Evolutionary conservation across 2,888 invertebrate genomes (phyloP).

Genomic region (Pegoplata infirma): DNA sequence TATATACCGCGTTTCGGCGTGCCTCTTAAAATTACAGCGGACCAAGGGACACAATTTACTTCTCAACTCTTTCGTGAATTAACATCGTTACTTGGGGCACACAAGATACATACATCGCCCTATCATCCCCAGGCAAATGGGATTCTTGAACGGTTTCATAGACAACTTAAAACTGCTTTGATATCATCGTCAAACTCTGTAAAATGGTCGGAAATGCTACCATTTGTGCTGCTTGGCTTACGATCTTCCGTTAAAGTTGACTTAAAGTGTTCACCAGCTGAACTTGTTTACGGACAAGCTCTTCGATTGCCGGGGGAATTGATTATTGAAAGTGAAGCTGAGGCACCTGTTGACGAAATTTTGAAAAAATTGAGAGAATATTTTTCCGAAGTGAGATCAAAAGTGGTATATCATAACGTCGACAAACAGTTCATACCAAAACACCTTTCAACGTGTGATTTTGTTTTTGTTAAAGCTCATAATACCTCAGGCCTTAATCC

Average conservation of each 20-base stretch:
- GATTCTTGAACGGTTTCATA: neutral
- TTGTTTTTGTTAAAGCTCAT: too few species aligned
- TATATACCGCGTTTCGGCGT: neutral
- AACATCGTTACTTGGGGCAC: neutral
- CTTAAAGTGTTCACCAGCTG: neutral
- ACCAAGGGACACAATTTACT: constrained; percentile 12
- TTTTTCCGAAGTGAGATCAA: neutral
- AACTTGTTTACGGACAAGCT: neutral
- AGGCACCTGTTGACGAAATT: neutral
- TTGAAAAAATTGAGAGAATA: neutral
- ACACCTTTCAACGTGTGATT: too few species aligned
- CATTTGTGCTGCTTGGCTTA: neutral
- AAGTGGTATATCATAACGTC: neutral
- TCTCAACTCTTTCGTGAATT: neutral
- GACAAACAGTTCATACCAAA: neutral
- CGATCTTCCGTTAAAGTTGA: neutral
- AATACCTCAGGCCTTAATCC: neutral
- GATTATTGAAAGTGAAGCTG: neutral
- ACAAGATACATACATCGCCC: neutral
- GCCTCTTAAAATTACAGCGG: neutral
- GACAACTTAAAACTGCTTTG: neutral
- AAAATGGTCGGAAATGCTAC: too few species aligned
- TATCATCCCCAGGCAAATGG: neutral
- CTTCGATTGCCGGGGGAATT: neutral
- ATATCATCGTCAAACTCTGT: neutral